Conservation (phyloP, 2,113 vertebrate species). For the Pampusana beccarii region DNA sequence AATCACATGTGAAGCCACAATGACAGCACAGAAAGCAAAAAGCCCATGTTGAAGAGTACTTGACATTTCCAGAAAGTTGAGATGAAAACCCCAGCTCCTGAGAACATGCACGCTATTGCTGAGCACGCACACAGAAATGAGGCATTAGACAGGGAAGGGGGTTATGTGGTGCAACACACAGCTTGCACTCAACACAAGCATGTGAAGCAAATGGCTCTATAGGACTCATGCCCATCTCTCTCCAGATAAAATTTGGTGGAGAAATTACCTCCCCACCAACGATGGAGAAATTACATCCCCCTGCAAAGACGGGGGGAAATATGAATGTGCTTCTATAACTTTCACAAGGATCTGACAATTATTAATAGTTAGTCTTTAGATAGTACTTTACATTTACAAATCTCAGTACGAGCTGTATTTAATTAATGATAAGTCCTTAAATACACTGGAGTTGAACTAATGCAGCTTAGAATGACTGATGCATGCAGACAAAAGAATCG, state of each 20-base stretch:
- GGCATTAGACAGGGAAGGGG: background rate
- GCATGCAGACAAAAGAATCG: background rate
- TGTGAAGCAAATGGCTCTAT: background rate
- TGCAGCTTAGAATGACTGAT: slow-evolving; percentile 13
- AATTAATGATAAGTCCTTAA: slow-evolving; percentile 36
- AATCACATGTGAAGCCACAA: background rate
- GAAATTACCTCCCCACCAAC: background rate
- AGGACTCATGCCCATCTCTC: background rate
- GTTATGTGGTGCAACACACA: background rate
- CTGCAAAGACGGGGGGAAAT: background rate
- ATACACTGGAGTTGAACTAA: background rate
- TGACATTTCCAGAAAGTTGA: background rate
- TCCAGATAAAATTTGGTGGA: background rate
- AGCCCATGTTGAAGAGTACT: background rate
- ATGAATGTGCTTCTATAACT: background rate
- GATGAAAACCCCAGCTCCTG: background rate
- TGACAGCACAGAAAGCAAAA: background rate
- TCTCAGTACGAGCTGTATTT: background rate
- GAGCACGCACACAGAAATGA: background rate
- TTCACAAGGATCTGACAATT: background rate
- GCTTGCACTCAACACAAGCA: background rate
- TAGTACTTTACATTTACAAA: slow-evolving; percentile 31
- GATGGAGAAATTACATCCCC: background rate
- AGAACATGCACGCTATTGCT: background rate
- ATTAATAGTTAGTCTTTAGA: background rate